Evolutionary conservation across 2,888 invertebrate species (phyloP).

Genomic region (Laothoe populi): DNA sequence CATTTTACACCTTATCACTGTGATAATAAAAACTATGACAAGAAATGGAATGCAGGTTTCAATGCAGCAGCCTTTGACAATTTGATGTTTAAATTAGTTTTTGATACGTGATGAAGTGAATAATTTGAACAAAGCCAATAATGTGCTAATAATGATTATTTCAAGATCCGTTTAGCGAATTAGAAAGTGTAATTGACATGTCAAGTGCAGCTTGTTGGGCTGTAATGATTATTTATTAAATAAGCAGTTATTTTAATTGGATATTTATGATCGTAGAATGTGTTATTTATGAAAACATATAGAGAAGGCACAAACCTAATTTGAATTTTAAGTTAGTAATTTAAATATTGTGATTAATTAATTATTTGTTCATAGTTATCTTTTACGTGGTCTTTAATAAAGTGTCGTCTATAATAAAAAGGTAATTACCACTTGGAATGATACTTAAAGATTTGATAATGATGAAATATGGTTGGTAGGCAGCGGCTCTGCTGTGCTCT

Average conservation of each 20-base stretch:
- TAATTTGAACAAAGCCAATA: slow-evolving; percentile 10
- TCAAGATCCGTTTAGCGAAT: slow-evolving; percentile 1
- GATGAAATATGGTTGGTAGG: too few relatives aligned
- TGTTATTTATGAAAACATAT: too few relatives aligned
- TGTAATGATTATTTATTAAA: neutral
- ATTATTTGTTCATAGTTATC: too few relatives aligned
- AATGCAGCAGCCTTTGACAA: slow-evolving; percentile 9
- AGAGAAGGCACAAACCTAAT: too few relatives aligned
- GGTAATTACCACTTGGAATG: too few relatives aligned
- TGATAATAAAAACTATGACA: slow-evolving; percentile 1
- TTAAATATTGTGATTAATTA: too few relatives aligned
- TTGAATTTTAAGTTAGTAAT: too few relatives aligned
- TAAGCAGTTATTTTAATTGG: slow-evolving; percentile 1
- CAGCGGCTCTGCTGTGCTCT: too few relatives aligned
- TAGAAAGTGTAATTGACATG: slow-evolving; percentile 23
- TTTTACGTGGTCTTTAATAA: too few relatives aligned
- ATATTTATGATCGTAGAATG: neutral
- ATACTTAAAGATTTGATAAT: too few relatives aligned
- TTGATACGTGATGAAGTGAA: slow-evolving; percentile 16
- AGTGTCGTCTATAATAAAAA: too few relatives aligned
- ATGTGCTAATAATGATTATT: slow-evolving; percentile 10
- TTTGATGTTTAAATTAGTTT: slow-evolving; percentile 18
- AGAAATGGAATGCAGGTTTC: neutral
- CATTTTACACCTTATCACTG: slow-evolving; percentile 11
- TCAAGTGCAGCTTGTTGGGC: neutral